These are phyloP conservation scores for Mormyrops attenuatus DNA, from an alignment of 2,797 vertebrate genomes.

Conservation along the genomic window DNA sequence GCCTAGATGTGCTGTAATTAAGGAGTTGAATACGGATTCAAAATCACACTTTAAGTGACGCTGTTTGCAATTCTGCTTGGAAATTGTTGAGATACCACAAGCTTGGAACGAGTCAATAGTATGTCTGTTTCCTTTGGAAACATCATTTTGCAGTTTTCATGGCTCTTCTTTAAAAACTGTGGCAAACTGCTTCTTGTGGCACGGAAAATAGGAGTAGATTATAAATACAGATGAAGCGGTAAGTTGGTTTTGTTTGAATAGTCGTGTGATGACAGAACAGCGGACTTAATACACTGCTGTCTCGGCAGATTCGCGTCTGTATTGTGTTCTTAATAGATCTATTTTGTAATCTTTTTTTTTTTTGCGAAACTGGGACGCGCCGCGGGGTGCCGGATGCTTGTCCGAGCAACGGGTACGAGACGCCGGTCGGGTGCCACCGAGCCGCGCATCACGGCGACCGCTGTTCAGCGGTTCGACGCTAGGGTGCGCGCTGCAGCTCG, in stretches of 20 bases:
- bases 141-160: neutral
- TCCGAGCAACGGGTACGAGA: neutral
- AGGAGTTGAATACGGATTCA: neutral
- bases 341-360: neutral
- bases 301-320: neutral
- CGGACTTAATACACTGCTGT: neutral
- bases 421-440: neutral
- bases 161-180: constrained; percentile 12
- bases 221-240: neutral
- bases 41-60: neutral
- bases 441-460: constrained; percentile 13
- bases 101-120: constrained; percentile 23
- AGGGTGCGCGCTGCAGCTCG: constrained; percentile 33
- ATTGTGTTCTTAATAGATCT: neutral
- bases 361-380: neutral
- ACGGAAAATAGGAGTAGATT: neutral
- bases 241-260: neutral
- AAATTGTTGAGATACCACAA: constrained; percentile 28
- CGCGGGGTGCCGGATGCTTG: constrained; percentile 13
- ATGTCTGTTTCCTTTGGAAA: constrained; percentile 25
- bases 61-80: neutral
- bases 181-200: neutral
- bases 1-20: neutral
- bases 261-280: neutral
- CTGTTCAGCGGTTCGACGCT: constrained; percentile 27